Evolutionary conservation across 2,888 invertebrate species (phyloP).

Genomic region (Ferdinandea cuprea): DNA sequence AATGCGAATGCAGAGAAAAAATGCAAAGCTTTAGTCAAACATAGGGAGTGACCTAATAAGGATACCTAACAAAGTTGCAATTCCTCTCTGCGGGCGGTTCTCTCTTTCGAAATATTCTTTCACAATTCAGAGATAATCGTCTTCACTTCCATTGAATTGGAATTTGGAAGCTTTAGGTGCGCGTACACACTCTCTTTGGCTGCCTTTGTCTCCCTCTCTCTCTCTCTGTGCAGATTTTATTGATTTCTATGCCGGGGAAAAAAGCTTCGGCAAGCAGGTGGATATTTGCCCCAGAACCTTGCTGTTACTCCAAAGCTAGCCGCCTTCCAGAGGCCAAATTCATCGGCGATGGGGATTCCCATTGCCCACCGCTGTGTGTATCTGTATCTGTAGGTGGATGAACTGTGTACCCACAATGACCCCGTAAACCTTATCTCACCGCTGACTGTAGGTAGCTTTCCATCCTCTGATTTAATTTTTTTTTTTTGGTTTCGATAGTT

Average conservation of each 20-base stretch:
- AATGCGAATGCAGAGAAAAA: conserved; percentile 17
- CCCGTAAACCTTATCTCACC: conserved; percentile 6
- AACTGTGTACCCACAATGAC: conserved; percentile 55
- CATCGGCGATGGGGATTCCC: conserved; percentile 24
- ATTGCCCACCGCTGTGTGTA: conserved; percentile 24
- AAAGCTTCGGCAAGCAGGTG: conserved; percentile 41
- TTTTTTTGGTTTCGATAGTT: conserved; percentile 58
- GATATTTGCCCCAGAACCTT: conserved; percentile 23
- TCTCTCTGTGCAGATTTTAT: conserved; percentile 63
- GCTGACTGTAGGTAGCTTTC: not conserved
- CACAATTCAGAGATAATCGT: not conserved
- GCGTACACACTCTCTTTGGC: conserved; percentile 28
- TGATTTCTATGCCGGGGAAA: conserved; percentile 54
- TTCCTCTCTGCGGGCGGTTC: not conserved
- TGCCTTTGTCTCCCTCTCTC: conserved; percentile 32
- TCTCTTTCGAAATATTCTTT: not conserved
- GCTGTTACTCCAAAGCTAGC: conserved; percentile 1
- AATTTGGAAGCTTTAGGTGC: not conserved
- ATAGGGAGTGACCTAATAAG: conserved; percentile 73
- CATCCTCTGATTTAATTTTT: no score
- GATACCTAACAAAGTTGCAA: conserved; percentile 29
- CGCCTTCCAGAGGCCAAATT: conserved; percentile 63
- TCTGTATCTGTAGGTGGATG: conserved; percentile 55
- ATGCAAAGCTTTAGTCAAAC: conserved; percentile 43
- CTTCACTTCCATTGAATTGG: conserved; percentile 8